Conservation (phyloP, 2,888 invertebrate genomes). For the Plebejus anna region DNA sequence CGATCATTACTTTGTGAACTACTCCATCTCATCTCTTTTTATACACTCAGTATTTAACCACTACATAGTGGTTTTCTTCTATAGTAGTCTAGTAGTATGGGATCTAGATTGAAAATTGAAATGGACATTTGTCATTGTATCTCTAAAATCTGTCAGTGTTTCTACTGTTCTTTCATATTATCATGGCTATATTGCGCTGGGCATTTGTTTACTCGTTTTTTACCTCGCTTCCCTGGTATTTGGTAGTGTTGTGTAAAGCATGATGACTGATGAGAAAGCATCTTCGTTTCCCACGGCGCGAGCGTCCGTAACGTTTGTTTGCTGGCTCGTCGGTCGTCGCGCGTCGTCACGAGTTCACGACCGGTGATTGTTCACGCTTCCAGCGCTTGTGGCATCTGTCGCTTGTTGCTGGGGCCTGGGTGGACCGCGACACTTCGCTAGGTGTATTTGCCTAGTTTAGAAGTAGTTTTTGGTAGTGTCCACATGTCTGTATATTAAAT, state of each 20-base stretch:
- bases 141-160: too few species aligned
- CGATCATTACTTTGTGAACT: too few species aligned
- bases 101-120: too few species aligned
- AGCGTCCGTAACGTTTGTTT: constrained; percentile 12
- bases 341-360: constrained; percentile 15
- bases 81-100: too few species aligned
- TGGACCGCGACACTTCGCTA: not conserved
- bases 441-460: not conserved
- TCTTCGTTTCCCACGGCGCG: constrained; percentile 5
- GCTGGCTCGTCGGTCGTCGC: not conserved
- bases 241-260: not conserved
- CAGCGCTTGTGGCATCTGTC: constrained; percentile 7
- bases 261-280: not conserved
- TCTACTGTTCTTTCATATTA: not conserved
- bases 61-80: too few species aligned
- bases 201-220: not conserved
- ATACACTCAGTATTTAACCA: too few species aligned
- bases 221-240: not conserved
- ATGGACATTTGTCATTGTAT: too few species aligned
- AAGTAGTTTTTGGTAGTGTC: too few species aligned
- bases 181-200: not conserved
- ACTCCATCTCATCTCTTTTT: too few species aligned
- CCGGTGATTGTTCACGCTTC: constrained; percentile 11
- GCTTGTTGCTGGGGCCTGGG: not conserved
- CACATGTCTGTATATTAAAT: not conserved